Evolutionary conservation across 2,888 invertebrate species (phyloP).

Genomic region (Bellardia bayeri): DNA sequence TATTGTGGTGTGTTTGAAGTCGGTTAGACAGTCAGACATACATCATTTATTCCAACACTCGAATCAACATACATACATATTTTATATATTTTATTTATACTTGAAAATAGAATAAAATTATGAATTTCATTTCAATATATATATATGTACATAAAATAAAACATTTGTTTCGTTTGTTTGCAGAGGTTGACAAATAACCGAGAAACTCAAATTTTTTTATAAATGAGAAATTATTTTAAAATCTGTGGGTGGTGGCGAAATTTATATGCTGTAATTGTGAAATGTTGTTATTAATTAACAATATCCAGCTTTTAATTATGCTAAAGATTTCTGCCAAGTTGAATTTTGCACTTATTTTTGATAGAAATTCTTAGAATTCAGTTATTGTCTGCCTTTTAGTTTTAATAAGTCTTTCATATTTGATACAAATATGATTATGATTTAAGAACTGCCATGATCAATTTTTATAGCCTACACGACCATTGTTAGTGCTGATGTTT

Average conservation of each 20-base stretch:
- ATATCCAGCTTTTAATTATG: too few relatives aligned
- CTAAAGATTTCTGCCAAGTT: too few relatives aligned
- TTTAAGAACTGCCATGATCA: too few relatives aligned
- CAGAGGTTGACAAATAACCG: slow-evolving; percentile 18
- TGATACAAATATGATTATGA: too few relatives aligned
- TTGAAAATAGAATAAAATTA: slow-evolving; percentile 25
- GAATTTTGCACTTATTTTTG: too few relatives aligned
- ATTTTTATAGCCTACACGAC: too few relatives aligned
- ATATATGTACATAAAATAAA: too few relatives aligned
- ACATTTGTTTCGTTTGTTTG: slow-evolving; percentile 32
- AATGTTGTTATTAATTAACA: not conserved
- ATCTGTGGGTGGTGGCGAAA: not conserved
- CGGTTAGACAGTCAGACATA: slow-evolving; percentile 16
- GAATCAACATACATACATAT: not conserved
- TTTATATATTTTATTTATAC: slow-evolving; percentile 11
- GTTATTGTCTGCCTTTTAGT: too few relatives aligned
- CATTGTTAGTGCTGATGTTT: too few relatives aligned
- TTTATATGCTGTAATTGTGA: slow-evolving; percentile 4
- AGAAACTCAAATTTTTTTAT: not conserved
- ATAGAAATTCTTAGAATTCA: too few relatives aligned
- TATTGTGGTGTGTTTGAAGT: not conserved
- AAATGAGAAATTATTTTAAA: not conserved
- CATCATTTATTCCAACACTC: not conserved
- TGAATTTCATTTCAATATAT: slow-evolving; percentile 49
- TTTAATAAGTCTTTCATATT: too few relatives aligned